Conservation (phyloP, 2,113 vertebrate species). For the Phaetusa simplex region DNA sequence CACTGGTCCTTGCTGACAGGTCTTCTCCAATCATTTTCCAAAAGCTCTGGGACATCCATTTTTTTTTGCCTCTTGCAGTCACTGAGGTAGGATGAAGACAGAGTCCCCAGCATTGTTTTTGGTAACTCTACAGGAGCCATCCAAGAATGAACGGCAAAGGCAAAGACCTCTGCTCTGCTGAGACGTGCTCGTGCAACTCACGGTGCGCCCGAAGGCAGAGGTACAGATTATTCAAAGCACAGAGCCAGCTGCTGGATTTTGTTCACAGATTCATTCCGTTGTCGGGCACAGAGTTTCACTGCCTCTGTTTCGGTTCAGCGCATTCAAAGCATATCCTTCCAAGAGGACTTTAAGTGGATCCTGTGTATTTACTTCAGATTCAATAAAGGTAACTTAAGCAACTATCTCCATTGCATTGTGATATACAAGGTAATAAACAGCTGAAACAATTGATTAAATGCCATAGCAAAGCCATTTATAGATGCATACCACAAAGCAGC, state of each 20-base stretch:
- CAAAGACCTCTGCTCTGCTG: neutral
- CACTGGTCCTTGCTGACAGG: neutral
- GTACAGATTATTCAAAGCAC: neutral
- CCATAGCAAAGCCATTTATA: conserved; percentile 46
- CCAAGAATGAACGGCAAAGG: neutral
- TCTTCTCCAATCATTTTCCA: neutral
- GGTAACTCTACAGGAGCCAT: neutral
- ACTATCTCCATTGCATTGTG: conserved; percentile 55
- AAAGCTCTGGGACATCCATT: neutral
- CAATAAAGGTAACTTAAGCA: conserved; percentile 59
- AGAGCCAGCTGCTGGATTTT: neutral
- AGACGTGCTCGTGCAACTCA: neutral
- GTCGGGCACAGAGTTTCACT: neutral
- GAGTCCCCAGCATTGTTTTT: neutral
- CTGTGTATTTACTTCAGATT: conserved; percentile 62
- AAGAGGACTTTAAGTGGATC: conserved; percentile 52
- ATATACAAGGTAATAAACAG: conserved; percentile 69
- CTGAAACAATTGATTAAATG: conserved; percentile 72
- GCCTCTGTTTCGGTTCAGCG: neutral
- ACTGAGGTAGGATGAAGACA: neutral
- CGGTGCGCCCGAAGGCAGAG: neutral
- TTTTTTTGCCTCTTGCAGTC: neutral
- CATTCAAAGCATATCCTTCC: conserved; percentile 33
- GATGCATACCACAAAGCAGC: neutral
- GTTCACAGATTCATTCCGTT: neutral